A percentile compares a stretch with the other conserved stretches of the same genome.
Conservation (phyloP, 2,888 invertebrate genomes). For the Synergus itoensis region DNA sequence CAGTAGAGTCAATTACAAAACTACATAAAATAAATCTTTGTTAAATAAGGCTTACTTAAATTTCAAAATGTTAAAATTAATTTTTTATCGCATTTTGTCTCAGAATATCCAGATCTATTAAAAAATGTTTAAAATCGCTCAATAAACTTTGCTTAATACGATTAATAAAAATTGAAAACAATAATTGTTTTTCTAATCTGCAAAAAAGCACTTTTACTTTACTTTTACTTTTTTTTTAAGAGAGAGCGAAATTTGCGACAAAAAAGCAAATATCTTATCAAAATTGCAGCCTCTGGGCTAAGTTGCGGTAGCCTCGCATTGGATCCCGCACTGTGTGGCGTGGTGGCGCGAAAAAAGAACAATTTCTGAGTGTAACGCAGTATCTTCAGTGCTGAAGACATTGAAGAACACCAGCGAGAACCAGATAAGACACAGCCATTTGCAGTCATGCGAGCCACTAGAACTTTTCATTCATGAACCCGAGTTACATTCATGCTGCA, state of each 20-base stretch:
- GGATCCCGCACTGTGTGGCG: background rate
- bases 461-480: constrained; percentile 64
- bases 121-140: background rate
- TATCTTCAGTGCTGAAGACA: background rate
- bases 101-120: background rate
- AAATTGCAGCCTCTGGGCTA: background rate
- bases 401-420: constrained; percentile 13
- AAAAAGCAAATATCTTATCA: background rate
- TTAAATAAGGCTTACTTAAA: background rate
- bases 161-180: too few species aligned
- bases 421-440: constrained; percentile 33
- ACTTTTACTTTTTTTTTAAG: too few species aligned
- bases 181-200: too few species aligned
- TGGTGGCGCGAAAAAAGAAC: background rate
- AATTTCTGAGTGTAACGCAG: background rate
- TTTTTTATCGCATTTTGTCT: background rate
- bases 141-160: too few species aligned
- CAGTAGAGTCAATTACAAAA: background rate
- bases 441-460: constrained; percentile 56
- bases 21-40: background rate
- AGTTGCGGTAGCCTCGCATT: background rate
- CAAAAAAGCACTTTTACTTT: too few species aligned
- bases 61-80: background rate
- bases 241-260: too few species aligned
- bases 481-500: constrained; percentile 50